Percentiles rank a stretch among this genome's conserved stretches.
Conservation (phyloP, 2,888 invertebrate genomes). For the Gnatocerus cornutus region DNA sequence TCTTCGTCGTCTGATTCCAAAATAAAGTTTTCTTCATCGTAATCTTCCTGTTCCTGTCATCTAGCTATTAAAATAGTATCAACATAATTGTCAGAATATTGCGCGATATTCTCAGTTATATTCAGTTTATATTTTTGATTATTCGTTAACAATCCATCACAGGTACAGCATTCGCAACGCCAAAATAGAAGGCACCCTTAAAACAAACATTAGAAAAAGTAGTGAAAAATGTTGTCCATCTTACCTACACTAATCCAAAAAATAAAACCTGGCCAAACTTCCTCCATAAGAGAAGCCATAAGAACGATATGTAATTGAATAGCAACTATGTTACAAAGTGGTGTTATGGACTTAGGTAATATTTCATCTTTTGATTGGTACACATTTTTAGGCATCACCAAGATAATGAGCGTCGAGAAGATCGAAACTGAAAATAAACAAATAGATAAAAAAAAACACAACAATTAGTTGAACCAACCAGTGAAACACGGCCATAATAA, state of each 20-base stretch:
- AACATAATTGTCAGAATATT: conserved; percentile 70
- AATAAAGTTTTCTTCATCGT: conserved; percentile 64
- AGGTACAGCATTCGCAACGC: conserved; percentile 68
- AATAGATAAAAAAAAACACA: background rate
- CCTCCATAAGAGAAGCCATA: conserved; percentile 74
- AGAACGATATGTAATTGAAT: conserved; percentile 72
- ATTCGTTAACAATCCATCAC: conserved; percentile 61
- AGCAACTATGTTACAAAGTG: conserved; percentile 71
- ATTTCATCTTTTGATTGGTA: conserved; percentile 62
- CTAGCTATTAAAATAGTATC: conserved; percentile 78
- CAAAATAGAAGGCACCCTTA: conserved; percentile 67
- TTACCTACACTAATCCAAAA: conserved; percentile 77
- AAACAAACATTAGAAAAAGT: conserved; percentile 53
- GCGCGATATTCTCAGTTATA: conserved; percentile 56
- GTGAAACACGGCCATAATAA: conserved; percentile 62
- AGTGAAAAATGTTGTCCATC: conserved; percentile 19
- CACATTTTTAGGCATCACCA: conserved; percentile 74
- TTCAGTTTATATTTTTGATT: conserved; percentile 45
- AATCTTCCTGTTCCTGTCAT: conserved; percentile 69
- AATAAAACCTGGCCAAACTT: conserved; percentile 77
- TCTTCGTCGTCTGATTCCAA: conserved; percentile 62
- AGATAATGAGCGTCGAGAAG: conserved; percentile 72
- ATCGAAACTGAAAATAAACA: conserved; percentile 71
- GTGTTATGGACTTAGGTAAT: conserved; percentile 64
- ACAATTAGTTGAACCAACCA: conserved; percentile 55